A percentile compares a stretch with the other conserved stretches of the same genome.
Evolutionary conservation across 2,888 invertebrate species (phyloP).

Genomic region (Caenorhabditis virilis): DNA sequence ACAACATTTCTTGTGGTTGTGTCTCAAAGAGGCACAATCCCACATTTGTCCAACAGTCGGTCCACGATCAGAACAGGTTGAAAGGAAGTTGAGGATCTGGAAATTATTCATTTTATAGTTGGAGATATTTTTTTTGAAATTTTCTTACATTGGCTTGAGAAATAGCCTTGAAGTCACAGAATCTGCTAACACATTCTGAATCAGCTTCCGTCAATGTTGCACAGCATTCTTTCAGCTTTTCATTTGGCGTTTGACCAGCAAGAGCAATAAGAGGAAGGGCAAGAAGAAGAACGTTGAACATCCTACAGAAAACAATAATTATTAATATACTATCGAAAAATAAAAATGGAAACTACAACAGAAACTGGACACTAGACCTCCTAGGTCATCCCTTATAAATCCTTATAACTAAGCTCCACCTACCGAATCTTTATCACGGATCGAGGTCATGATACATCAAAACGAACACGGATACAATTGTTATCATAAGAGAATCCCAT

Average conservation of each 20-base stretch:
- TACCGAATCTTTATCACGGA: too few species aligned
- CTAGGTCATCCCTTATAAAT: too few species aligned
- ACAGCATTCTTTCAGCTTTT: conserved; percentile 66
- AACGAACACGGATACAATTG: too few species aligned
- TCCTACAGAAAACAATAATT: too few species aligned
- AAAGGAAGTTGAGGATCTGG: conserved; percentile 64
- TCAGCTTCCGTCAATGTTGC: conserved; percentile 54
- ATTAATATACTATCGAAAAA: too few species aligned
- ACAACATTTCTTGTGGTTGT: conserved; percentile 66
- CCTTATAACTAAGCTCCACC: too few species aligned
- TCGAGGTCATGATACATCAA: too few species aligned
- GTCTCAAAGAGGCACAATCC: conserved; percentile 66
- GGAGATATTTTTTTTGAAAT: background rate
- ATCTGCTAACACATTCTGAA: conserved; percentile 62
- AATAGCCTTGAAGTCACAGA: conserved; percentile 68
- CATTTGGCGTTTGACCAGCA: conserved; percentile 25
- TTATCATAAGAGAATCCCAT: too few species aligned
- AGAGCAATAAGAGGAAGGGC: too few species aligned
- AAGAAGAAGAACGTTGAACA: too few species aligned
- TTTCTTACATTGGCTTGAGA: conserved; percentile 63
- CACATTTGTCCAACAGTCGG: conserved; percentile 67
- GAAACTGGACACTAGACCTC: too few species aligned
- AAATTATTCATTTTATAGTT: conserved; percentile 7
- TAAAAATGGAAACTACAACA: too few species aligned
- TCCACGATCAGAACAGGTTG: conserved; percentile 64